phyloP scores from a whole-genome alignment of 2,888 invertebrate species.

The Drosophila mimetica region DNA sequence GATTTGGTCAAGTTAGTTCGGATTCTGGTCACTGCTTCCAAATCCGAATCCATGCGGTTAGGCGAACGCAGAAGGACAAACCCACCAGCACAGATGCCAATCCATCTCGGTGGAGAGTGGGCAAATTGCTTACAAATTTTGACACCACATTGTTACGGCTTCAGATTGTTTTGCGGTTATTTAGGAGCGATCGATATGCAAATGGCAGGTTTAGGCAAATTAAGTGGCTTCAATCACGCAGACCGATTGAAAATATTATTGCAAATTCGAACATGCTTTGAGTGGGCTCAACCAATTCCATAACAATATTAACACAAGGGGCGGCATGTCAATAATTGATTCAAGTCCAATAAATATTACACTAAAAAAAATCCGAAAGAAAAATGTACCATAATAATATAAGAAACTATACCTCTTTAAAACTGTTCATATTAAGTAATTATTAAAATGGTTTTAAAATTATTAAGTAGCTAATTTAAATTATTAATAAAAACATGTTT shows the following conservation, averaged over 20 bases:
- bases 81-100: neutral
- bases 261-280: conserved; percentile 1
- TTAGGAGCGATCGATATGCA: conserved; percentile 36
- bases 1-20: conserved; percentile 67
- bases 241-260: conserved; percentile 21
- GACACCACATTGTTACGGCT: conserved; percentile 36
- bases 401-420: no score
- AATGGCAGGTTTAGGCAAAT: conserved; percentile 32
- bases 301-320: conserved; percentile 10
- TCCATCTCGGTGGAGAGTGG: conserved; percentile 24
- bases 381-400: no score
- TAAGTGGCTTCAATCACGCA: conserved; percentile 24
- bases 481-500: neutral
- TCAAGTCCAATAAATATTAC: neutral
- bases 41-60: conserved; percentile 15
- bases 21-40: conserved; percentile 40
- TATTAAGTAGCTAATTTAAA: no score
- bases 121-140: conserved; percentile 32
- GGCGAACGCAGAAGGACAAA: neutral
- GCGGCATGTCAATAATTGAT: conserved; percentile 5
- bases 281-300: conserved; percentile 10
- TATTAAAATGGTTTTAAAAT: no score
- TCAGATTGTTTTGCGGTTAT: conserved; percentile 34
- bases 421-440: no score
- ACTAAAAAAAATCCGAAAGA: neutral